These are phyloP conservation scores for Aspidoscelis tigris DNA, from an alignment of 2,113 vertebrate species.

Conservation along the genomic window DNA sequence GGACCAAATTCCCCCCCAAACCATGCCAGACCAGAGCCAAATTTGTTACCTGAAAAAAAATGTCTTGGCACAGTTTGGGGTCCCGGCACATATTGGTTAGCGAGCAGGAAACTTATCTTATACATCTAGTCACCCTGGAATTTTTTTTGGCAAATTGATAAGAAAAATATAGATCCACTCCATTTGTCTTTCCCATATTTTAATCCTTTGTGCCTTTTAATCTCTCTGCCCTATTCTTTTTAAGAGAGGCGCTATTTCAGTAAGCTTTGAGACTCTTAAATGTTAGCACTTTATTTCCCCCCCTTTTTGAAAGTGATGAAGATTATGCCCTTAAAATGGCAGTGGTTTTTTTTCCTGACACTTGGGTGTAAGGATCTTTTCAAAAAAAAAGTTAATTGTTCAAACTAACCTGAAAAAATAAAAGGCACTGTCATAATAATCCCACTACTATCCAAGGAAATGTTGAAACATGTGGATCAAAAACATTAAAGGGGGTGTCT, in stretches of 20 bases:
- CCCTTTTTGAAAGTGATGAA: not conserved
- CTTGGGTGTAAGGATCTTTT: not conserved
- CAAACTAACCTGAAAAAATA: conserved; percentile 64
- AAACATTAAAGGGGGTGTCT: conserved; percentile 14
- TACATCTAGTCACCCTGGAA: not conserved
- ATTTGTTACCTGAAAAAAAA: too few relatives aligned
- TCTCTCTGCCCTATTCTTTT: conserved; percentile 34
- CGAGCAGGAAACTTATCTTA: not conserved
- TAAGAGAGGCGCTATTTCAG: conserved; percentile 44
- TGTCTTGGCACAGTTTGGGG: too few relatives aligned
- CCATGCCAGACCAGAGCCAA: too few relatives aligned
- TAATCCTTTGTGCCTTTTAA: conserved; percentile 36
- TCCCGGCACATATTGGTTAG: too few relatives aligned
- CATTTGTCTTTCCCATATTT: not conserved
- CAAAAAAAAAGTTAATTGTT: conserved; percentile 58
- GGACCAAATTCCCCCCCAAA: too few relatives aligned
- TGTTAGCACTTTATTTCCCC: too few relatives aligned
- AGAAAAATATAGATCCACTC: not conserved
- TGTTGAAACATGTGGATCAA: conserved; percentile 28
- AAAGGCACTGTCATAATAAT: conserved; percentile 51
- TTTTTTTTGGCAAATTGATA: not conserved
- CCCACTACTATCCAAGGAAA: conserved; percentile 47
- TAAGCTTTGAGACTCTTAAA: conserved; percentile 44
- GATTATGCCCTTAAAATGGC: conserved; percentile 36
- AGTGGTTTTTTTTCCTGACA: conserved; percentile 46